Base-by-base conservation (phyloP, 1,140 invertebrate species). In the Drosophila parabipectinata region DNA sequence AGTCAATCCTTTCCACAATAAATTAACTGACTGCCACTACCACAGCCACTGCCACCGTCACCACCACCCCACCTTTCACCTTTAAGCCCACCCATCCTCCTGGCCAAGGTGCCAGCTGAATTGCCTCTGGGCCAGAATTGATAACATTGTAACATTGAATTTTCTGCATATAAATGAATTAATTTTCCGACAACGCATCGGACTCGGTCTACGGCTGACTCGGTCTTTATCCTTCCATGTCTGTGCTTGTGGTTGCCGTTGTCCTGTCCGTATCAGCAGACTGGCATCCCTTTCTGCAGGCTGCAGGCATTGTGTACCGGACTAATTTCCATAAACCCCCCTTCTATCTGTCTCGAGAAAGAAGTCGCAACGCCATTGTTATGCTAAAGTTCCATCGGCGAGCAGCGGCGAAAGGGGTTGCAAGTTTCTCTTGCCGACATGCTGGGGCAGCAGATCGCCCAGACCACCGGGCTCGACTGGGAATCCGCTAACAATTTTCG, bases 121-220 rank as follows among this genome's bases (percentile, higher is more conserved):
- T 61, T 67, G 81, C 82, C 82, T 64, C 82, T 88, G 77, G 81
- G 80, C 85, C 54, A 63, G 73, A 79, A 90, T 75, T 90, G 85
- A 90, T 90, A 90, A 90, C 87, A 87, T 87, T 82, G 81, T 85
- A 82, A 82, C 87, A 87, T 81, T 80, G 74, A 85, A 88, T 90
- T 83, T 90, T 80, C 80, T 87, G 87, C 87, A 90, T 90, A 90
- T 90, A 90, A 90, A 90, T 90, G 87, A 88, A 90, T 90, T 90
- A 90, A 90, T 90, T 90, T 90, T 68, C 78, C 66, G 48, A 66
- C 76, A 30, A 67, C 53, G 74, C 55, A 73, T 73, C 39, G 72
- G 26, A 24, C 48, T 60, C 34, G 34, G 41, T 66, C 52, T 50
- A 28, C 26, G 44, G 21, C 37, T 44, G 9, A 28, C 44, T 32